Evolutionary conservation across 2,888 invertebrate genomes (phyloP).

Genomic region (Hyalella azteca): DNA sequence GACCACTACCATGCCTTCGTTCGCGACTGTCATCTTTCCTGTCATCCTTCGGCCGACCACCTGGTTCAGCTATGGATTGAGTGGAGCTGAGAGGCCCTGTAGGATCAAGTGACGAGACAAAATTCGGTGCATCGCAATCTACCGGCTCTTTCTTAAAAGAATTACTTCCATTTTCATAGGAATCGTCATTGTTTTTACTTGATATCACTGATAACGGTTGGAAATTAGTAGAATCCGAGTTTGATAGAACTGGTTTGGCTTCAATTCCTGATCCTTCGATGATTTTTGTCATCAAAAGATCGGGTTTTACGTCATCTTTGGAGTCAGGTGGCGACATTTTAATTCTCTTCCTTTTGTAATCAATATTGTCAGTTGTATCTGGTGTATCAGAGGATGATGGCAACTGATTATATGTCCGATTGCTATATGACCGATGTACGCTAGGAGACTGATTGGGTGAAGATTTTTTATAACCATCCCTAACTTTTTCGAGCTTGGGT

Average conservation of each 20-base stretch:
- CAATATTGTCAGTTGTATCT: too few species aligned
- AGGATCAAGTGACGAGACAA: background rate
- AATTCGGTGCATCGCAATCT: background rate
- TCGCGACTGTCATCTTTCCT: background rate
- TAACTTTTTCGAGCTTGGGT: background rate
- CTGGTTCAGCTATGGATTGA: background rate
- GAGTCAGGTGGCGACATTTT: background rate
- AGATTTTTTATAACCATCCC: background rate
- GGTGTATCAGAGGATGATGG: background rate
- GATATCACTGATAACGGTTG: background rate
- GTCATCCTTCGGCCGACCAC: background rate
- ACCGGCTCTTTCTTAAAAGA: background rate
- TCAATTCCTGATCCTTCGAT: constrained; percentile 18
- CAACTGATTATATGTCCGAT: too few species aligned
- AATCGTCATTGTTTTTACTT: background rate
- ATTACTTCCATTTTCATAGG: background rate
- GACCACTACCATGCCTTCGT: background rate
- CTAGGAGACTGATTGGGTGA: background rate
- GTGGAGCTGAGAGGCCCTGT: background rate
- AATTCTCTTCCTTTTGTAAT: background rate
- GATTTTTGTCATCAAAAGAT: constrained; percentile 29
- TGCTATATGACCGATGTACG: background rate
- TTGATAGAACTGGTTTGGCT: background rate
- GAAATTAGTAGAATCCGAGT: background rate
- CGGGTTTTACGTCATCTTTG: constrained; percentile 14